Evolutionary conservation across 2,888 invertebrate genomes (phyloP), one percentile per base, ranked within the genome.

Genomic region (Ganaspis brasiliensis): DNA sequence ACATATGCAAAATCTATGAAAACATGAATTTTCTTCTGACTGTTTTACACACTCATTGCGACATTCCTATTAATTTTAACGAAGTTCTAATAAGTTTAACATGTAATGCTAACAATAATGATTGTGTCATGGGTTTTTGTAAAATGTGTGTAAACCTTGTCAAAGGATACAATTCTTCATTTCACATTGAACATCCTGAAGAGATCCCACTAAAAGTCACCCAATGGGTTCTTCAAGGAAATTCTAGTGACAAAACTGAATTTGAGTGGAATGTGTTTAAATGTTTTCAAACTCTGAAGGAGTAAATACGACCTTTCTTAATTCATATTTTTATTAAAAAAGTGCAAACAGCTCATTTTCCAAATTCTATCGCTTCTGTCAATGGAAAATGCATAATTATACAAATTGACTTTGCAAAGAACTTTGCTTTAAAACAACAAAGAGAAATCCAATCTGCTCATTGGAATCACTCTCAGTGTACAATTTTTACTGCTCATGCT

Each of bases 401-500:
- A 9, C 35, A 35, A 35, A 35, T 35, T 35, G 35, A 35, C 9
- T 35, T 6, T 35, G 35, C 35, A 35, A 9, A 35, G 35, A 35
- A 35, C 35, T 35, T 35, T 35, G 35, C 35, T 35, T 35, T 35
- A n/a, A n/a, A n/a, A n/a, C n/a, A n/a, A n/a, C n/a, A n/a, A n/a
- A 35, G 35, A 35, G 35, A 35, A 35, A 35, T 35, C 9, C 35
- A 35, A 35, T 35, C 35, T 35, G 35, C 35, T 35, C 35, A 35
- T 9, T 35, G 35, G 35, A 35, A 35, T 9, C 35, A 35, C 9
- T 35, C 35, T 35, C 31, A 63, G 31, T 21, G 31, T 31, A 63
- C 63, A 26, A 63, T 63, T 63, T 63, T 63, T n/a, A 63, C 63
- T 24, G 31, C 26, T 37, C 31, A 63, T 63, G n/a, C 31, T 24